Base-by-base conservation (phyloP, 2,888 invertebrate genomes). In the Leptinotarsa tumamoca region DNA sequence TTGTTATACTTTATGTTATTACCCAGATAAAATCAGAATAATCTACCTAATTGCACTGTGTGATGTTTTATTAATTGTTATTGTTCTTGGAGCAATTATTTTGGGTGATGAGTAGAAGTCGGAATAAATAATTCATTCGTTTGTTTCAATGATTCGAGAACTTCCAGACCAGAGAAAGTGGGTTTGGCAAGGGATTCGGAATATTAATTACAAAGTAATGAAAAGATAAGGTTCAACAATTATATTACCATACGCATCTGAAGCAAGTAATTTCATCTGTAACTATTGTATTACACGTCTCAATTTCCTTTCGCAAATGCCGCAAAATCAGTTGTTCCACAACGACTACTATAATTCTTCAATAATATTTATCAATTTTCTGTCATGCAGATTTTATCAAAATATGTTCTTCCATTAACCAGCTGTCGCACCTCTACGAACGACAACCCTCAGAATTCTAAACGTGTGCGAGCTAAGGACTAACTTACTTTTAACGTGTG, bases 31-130 rank as follows among this genome's bases (percentile, higher is more conserved):
- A 66, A 80, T 80, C 80, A 61, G 74, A 78, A 78, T 77, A 73
- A 78, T 75, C 74, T 77, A 73, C 75, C 67, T 63, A 78, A 76
- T 78, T 74, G 74, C 72, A 69, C 58, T 71, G 21, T 73, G 75
- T 72, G 71, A 74, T 73, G 78, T 74, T 79, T 80, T 75, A 80
- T 79, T 81, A 80, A 81, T 80, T 81, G 71, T 78, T 78, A 77
- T 78, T 74, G 78, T 78, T 74, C 75, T 73, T 78, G 71, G 61
- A 70, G 73, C 52, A 76, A 77, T 71, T 71, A 75, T 71, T 67
- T 73, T 76, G 73, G 71, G 73, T 67, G 21, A 75, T 68, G 66
- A 75, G 33, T 33, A 33, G 7, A 33, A 33, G 23, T 54, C 56
- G 58, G 27, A 61, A 61, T 61, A 27, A 21, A 61, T 61, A 23